These are phyloP conservation scores for Melanaphis sacchari DNA, from an alignment of 1,140 invertebrate genomes.

Conservation along the genomic window DNA sequence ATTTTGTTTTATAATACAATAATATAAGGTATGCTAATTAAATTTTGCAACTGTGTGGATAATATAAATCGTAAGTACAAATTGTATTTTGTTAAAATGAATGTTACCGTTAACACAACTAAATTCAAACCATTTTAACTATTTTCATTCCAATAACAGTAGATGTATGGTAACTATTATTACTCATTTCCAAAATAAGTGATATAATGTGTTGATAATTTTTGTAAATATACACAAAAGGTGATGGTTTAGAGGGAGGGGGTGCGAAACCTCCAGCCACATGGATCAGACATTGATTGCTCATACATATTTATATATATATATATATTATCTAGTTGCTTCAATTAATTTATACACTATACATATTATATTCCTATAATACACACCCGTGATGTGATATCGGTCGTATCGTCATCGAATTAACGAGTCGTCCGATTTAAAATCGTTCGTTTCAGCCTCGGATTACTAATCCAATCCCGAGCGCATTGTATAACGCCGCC, in stretches of 20 bases:
- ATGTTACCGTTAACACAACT: neutral
- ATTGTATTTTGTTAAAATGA: neutral
- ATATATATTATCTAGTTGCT: neutral
- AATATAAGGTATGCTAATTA: too few species aligned
- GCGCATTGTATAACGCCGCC: neutral
- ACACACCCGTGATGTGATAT: neutral
- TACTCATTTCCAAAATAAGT: neutral
- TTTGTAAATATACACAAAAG: neutral
- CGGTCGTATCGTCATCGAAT: neutral
- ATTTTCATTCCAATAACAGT: neutral
- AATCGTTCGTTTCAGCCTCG: neutral
- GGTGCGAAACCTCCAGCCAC: too few species aligned
- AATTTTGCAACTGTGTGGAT: too few species aligned
- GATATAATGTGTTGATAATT: neutral
- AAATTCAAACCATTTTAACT: neutral
- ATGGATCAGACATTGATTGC: neutral
- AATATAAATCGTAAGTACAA: too few species aligned
- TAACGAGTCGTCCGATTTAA: neutral
- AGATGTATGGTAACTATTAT: neutral
- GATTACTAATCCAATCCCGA: conserved; percentile 11
- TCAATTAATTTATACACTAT: neutral
- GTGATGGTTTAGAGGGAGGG: neutral
- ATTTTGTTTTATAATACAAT: too few species aligned
- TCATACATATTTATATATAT: neutral
- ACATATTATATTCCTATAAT: neutral